Percentiles rank a stretch among this genome's conserved stretches.
phyloP scores from a whole-genome alignment of 2,888 invertebrate genomes.

The Abscondita cerata region DNA sequence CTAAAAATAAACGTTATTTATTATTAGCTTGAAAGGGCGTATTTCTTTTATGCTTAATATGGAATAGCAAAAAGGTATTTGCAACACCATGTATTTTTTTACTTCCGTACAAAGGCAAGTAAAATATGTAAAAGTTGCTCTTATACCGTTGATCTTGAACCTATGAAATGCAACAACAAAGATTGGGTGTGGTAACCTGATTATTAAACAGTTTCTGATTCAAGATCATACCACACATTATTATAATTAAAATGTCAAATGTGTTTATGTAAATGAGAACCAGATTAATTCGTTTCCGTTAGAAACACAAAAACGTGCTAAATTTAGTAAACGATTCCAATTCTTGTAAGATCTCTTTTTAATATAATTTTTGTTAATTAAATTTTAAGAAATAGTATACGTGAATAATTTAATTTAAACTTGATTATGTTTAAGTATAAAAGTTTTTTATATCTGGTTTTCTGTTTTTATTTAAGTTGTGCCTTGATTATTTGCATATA shows the following conservation, averaged over 20 bases:
- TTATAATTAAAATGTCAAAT: slow-evolving; percentile 38
- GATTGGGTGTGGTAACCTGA: slow-evolving; percentile 4
- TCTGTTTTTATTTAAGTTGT: too few relatives aligned
- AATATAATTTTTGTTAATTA: too few relatives aligned
- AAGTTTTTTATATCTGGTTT: too few relatives aligned
- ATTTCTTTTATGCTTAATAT: slow-evolving; percentile 9
- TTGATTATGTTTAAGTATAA: too few relatives aligned
- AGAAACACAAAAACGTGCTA: too few relatives aligned
- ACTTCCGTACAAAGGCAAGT: neutral
- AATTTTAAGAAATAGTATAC: too few relatives aligned
- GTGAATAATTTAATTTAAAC: too few relatives aligned
- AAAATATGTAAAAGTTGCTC: slow-evolving; percentile 6
- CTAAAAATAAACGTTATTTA: slow-evolving; percentile 3
- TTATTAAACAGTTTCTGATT: slow-evolving; percentile 2
- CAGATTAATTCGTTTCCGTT: neutral
- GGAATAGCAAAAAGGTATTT: too few relatives aligned
- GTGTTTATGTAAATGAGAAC: slow-evolving; percentile 23
- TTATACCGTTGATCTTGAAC: slow-evolving; percentile 6
- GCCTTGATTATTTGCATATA: too few relatives aligned
- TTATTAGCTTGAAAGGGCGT: neutral
- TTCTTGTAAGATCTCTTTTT: too few relatives aligned
- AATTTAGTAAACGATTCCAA: too few relatives aligned
- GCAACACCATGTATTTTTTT: too few relatives aligned
- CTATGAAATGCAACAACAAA: neutral
- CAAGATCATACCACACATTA: slow-evolving; percentile 2